A percentile compares a stretch with the other conserved stretches of the same genome.
Conservation (phyloP, 2,888 invertebrate species). For the Sinopyrophorus schimmeli region DNA sequence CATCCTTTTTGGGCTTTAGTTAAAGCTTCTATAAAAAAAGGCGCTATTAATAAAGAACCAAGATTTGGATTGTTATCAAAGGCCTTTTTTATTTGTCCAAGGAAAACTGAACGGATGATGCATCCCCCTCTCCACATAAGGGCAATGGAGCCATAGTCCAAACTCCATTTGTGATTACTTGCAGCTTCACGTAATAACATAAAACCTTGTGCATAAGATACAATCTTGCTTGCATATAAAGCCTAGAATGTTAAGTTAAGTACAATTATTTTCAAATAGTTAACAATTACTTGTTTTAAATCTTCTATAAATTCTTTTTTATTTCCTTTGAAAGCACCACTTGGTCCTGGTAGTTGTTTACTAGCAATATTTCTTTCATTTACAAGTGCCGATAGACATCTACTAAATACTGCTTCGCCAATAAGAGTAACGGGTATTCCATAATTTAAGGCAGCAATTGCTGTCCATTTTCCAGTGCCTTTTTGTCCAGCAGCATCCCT, state of each 20-base stretch:
- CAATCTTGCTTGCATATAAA: constrained; percentile 95
- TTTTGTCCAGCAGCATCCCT: constrained; percentile 97
- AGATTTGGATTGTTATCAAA: constrained; percentile 87
- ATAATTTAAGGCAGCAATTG: constrained; percentile 92
- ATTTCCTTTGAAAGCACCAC: constrained; percentile 68
- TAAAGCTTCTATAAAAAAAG: constrained; percentile 89
- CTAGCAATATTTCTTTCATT: constrained; percentile 85
- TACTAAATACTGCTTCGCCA: constrained; percentile 96
- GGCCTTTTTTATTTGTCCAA: constrained; percentile 91
- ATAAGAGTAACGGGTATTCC: constrained; percentile 98
- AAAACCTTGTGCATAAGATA: constrained; percentile 98
- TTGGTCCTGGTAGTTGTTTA: constrained; percentile 71
- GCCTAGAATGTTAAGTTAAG: constrained; percentile 69
- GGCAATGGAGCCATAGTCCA: constrained; percentile 97
- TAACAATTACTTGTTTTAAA: constrained; percentile 63
- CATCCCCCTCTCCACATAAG: constrained; percentile 99
- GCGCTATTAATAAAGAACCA: constrained; percentile 85
- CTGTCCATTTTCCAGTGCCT: constrained; percentile 99
- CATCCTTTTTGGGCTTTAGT: constrained; percentile 79
- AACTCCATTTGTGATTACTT: constrained; percentile 86
- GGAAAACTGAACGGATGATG: constrained; percentile 89
- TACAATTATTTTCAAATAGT: constrained; percentile 1
- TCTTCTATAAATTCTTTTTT: constrained; percentile 80
- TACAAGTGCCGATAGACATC: constrained; percentile 92
- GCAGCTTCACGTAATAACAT: constrained; percentile 95